These are phyloP conservation scores for Macaca mulatta DNA, from an alignment of 2,113 vertebrate genomes.

Conservation along the genomic window DNA sequence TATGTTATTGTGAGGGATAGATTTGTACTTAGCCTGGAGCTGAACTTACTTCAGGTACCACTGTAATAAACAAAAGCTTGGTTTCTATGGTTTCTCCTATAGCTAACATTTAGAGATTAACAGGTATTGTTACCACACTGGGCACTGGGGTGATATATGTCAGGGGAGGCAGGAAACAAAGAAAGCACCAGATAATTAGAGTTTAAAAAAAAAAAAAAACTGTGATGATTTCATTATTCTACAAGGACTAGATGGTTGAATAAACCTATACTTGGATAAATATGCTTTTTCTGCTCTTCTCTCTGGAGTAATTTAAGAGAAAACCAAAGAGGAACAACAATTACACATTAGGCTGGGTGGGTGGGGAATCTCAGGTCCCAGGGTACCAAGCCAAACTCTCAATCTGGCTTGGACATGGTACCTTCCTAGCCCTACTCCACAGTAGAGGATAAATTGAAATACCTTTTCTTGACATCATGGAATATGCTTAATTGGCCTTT, in stretches of 20 bases:
- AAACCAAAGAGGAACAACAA: neutral
- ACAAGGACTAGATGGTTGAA: neutral
- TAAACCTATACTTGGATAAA: slow-evolving; percentile 14
- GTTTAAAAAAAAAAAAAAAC: neutral
- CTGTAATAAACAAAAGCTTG: neutral
- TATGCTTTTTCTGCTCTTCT: neutral
- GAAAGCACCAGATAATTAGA: slow-evolving; percentile 14
- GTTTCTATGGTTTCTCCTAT: slow-evolving; percentile 36
- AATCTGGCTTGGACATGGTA: neutral
- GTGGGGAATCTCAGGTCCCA: neutral
- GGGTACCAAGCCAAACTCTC: neutral
- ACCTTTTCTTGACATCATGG: neutral
- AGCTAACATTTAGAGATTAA: slow-evolving; percentile 45
- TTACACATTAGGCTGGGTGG: neutral
- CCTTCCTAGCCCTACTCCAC: neutral
- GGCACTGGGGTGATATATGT: neutral
- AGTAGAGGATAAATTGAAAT: neutral
- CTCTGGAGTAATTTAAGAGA: neutral
- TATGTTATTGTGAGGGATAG: neutral
- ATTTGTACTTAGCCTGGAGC: neutral
- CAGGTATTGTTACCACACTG: neutral
- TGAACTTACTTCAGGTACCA: neutral
- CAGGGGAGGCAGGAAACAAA: slow-evolving; percentile 28
- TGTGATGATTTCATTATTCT: slow-evolving; percentile 16
- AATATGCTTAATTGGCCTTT: neutral